Evolutionary conservation across 2,113 vertebrate genomes (phyloP).

Genomic region (Daubentonia madagascariensis): DNA sequence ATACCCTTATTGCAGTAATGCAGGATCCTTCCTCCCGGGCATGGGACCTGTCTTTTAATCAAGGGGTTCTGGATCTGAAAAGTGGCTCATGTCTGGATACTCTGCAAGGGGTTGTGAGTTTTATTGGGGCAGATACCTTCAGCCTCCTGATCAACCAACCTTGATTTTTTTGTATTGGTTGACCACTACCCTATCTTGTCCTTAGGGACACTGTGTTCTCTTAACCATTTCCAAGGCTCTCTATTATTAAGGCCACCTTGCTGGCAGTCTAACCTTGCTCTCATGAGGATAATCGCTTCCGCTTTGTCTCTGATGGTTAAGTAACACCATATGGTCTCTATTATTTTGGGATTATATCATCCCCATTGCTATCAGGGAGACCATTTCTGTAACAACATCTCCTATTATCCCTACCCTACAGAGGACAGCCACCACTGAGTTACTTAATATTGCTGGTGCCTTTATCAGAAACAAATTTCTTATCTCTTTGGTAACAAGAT

Average conservation of each 20-base stretch:
- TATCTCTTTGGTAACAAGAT: not conserved
- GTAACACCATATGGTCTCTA: conserved; percentile 29
- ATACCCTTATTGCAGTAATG: not conserved
- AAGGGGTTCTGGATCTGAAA: not conserved
- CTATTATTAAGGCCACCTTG: not conserved
- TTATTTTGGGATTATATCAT: not conserved
- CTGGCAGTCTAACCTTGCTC: not conserved
- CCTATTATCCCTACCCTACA: not conserved
- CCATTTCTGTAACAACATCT: conserved; percentile 20
- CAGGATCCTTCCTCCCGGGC: not conserved
- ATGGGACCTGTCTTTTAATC: not conserved
- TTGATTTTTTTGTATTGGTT: not conserved
- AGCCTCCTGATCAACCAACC: not conserved
- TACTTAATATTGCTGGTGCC: not conserved
- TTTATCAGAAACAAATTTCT: not conserved
- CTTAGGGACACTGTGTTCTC: not conserved
- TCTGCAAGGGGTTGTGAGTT: not conserved
- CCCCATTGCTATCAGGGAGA: not conserved
- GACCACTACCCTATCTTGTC: not conserved
- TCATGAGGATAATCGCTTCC: not conserved
- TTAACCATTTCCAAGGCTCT: not conserved
- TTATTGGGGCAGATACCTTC: not conserved
- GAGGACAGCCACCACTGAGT: not conserved
- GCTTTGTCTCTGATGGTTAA: not conserved
- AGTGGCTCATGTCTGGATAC: not conserved